Conservation (phyloP, 2,888 invertebrate species). For the Asteroscopus sphinx region DNA sequence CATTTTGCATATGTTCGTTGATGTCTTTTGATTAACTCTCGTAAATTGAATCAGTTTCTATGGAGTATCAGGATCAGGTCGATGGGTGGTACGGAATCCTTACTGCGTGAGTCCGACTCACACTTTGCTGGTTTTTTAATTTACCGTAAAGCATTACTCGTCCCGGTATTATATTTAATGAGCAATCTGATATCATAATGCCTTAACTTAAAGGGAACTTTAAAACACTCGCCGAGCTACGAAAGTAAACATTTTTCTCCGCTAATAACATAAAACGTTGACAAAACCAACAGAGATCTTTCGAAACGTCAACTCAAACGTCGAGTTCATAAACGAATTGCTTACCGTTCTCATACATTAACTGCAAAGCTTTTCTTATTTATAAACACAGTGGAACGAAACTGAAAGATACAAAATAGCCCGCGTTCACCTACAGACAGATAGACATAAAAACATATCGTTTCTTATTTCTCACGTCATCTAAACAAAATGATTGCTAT, state of each 20-base stretch:
- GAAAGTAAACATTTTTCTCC: constrained; percentile 15
- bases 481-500: constrained; percentile 62
- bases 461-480: constrained; percentile 60
- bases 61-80: too few species aligned
- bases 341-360: constrained; percentile 18
- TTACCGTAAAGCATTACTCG: constrained; percentile 42
- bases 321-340: constrained; percentile 21
- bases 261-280: constrained; percentile 19
- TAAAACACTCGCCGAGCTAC: constrained; percentile 2
- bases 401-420: constrained; percentile 40
- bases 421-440: constrained; percentile 32
- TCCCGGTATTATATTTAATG: constrained; percentile 29
- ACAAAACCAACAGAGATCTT: constrained; percentile 11
- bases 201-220: constrained; percentile 28
- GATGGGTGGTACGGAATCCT: too few species aligned
- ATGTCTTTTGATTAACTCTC: too few species aligned
- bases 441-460: constrained; percentile 48
- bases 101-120: too few species aligned
- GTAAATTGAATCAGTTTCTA: too few species aligned
- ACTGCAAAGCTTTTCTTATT: constrained; percentile 24
- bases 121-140: too few species aligned
- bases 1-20: too few species aligned
- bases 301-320: constrained; percentile 15
- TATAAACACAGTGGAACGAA: constrained; percentile 30
- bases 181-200: constrained; percentile 28